Base-by-base conservation (phyloP, 2,888 invertebrate species). In the Cosmia pyralina region DNA sequence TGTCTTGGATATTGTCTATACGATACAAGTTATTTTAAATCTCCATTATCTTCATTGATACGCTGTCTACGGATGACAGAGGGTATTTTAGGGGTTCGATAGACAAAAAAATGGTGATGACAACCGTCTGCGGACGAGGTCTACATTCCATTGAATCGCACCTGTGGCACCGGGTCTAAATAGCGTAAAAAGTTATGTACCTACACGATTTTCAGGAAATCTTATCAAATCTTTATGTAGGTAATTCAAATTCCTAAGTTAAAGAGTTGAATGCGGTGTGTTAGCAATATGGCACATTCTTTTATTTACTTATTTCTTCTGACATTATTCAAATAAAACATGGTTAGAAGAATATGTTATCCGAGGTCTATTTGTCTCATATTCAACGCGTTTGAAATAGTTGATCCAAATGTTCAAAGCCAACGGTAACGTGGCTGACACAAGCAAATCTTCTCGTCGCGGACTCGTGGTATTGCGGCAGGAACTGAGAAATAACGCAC, bases 401-500 rank as follows among this genome's bases (percentile, higher is more conserved):
- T 77, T 46, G 19, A 77, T 48, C 3, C 58, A 41, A 69, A 64
- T 50, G 53, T 34, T 64, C 53, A 79, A 76, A 79, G 72, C 48
- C n/a, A 64, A 38, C 57, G 69, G 55, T 57, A 64, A 55, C 53
- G 19, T 22, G 70, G 57, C 62, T 79, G 63, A 76, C 77, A 64
- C 19, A 50, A 62, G 65, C 60, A 76, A 58, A 68, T 79, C 77
- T 64, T 70, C 57, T 48, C n/a, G n/a, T n/a, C n/a, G n/a, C n/a
- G n/a, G n/a, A n/a, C 53, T 34, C 58, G 67, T 52, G 34, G 22
- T 53, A 44, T n/a, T 58, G 66, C 53, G 52, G 53, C 11, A 19
- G 67, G 64, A 60, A 68, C 57, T 59, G 46, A 44, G 48, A 28
- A 75, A 58, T 64, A 65, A 53, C 44, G 63, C 44, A 65, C 67